phyloP scores from a whole-genome alignment of 2,113 vertebrate genomes.

The Todiramphus saurophagus region DNA sequence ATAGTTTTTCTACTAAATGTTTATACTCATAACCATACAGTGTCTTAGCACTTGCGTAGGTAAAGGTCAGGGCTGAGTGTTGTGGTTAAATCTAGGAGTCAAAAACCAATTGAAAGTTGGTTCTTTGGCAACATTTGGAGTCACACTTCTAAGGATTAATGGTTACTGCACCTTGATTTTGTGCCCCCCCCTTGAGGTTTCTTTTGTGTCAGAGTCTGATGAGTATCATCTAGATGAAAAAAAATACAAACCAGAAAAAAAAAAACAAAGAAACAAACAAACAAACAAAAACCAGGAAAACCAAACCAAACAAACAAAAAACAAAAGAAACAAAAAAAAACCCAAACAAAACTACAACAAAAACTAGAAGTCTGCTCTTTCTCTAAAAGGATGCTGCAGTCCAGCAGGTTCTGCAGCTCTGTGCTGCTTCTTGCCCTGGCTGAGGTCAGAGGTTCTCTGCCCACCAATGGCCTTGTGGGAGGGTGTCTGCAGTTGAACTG shows the following conservation, averaged over 20 bases:
- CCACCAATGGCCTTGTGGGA: accelerated
- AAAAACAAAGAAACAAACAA: too few relatives aligned
- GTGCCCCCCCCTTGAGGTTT: neutral
- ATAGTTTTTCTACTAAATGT: neutral
- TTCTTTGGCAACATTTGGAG: neutral
- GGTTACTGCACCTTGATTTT: neutral
- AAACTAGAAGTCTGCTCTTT: neutral
- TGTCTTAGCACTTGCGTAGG: neutral
- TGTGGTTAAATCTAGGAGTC: neutral
- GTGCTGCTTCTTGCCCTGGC: accelerated
- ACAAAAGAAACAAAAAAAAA: too few relatives aligned
- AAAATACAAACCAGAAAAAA: too few relatives aligned
- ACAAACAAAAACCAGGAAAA: too few relatives aligned
- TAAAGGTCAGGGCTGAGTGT: neutral
- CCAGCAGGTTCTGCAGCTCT: neutral
- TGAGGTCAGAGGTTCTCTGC: neutral
- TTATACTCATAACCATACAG: neutral
- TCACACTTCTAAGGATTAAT: neutral
- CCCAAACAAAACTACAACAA: too few relatives aligned
- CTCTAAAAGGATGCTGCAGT: neutral
- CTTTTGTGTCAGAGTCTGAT: neutral
- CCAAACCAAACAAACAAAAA: too few relatives aligned
- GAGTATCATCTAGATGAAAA: neutral
- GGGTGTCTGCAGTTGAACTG: neutral
- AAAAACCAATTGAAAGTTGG: neutral